Evolutionary conservation across 2,888 invertebrate species (phyloP).

Genomic region (Parnassius glacialis): DNA sequence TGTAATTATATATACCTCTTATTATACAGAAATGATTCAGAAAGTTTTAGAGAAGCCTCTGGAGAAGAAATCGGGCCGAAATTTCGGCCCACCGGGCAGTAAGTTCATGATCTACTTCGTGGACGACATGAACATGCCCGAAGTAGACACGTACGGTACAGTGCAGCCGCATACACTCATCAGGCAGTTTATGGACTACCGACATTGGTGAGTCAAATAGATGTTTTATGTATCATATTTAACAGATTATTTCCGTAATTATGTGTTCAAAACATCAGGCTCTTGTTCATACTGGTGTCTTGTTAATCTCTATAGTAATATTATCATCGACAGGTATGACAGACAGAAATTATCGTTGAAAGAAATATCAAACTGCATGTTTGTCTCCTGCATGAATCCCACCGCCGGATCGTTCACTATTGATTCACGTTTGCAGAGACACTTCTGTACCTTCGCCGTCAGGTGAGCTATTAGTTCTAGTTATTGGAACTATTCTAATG

Average conservation of each 20-base stretch:
- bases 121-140: conserved; percentile 98
- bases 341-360: conserved; percentile 90
- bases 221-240: neutral
- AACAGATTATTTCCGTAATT: too few species aligned
- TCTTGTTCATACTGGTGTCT: too few species aligned
- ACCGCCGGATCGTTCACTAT: conserved; percentile 97
- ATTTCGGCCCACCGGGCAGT: conserved; percentile 95
- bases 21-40: conserved; percentile 88
- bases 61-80: conserved; percentile 97
- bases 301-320: neutral
- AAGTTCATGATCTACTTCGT: conserved; percentile 96
- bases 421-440: conserved; percentile 92
- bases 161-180: conserved; percentile 97
- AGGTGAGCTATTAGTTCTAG: conserved; percentile 66
- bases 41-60: conserved; percentile 93
- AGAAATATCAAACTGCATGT: conserved; percentile 96
- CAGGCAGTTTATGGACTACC: conserved; percentile 95
- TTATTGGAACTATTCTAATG: too few species aligned
- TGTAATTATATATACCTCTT: neutral
- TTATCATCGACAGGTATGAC: conserved; percentile 84
- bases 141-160: conserved; percentile 96
- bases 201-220: conserved; percentile 88
- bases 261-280: too few species aligned
- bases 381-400: conserved; percentile 97
- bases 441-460: conserved; percentile 92